Base-by-base conservation (phyloP, 2,888 invertebrate species). In the Lottia scabra region DNA sequence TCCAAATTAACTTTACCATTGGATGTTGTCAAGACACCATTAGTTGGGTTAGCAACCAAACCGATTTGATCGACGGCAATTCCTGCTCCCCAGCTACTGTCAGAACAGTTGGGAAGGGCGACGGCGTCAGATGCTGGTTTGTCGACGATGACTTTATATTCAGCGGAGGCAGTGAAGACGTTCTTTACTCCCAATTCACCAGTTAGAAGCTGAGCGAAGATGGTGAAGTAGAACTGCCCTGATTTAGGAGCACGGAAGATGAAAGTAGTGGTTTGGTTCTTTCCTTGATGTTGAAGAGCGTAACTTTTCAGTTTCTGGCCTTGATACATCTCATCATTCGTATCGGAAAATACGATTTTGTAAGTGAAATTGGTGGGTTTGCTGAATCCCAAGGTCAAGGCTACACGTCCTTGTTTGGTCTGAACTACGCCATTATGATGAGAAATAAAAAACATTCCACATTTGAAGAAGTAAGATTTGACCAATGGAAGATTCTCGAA, bases 401-500 rank as follows among this genome's bases (percentile, higher is more conserved):
- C 87, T 6, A 89, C 81, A 38, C 77, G 71, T 84, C 89, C 90
- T 16, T 87, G 83, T 74, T 84, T 81, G 5, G 88, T 88, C 65
- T 85, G 80, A 6, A 90, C 82, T 6, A 89, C 87, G 1, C 88
- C 89, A 19, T 85, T 84, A 74, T 86, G 85, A 67, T 87, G 85
- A 4, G 84, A 83, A 62, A 83, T 81, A 77, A 86, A 87, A 76
- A 83, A 85, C 89, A 90, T 88, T 71, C 87, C 88, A 67, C 88
- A 87, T 77, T 85, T 88, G 83, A 90, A 90, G 85, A 90, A 90
- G 80, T 88, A 89, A 13, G 89, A 89, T 79, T 90, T 90, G 72
- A 89, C 88, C 30, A 90, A 81, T 1, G 90, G 90, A 56, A 89
- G 84, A 70, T 89, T 87, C 75, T 90, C 89, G 78, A 88, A 90